Percentiles rank a stretch among this genome's conserved stretches.
phyloP scores from a whole-genome alignment of 2,888 invertebrate species.

The Melinopterus prodromus region DNA sequence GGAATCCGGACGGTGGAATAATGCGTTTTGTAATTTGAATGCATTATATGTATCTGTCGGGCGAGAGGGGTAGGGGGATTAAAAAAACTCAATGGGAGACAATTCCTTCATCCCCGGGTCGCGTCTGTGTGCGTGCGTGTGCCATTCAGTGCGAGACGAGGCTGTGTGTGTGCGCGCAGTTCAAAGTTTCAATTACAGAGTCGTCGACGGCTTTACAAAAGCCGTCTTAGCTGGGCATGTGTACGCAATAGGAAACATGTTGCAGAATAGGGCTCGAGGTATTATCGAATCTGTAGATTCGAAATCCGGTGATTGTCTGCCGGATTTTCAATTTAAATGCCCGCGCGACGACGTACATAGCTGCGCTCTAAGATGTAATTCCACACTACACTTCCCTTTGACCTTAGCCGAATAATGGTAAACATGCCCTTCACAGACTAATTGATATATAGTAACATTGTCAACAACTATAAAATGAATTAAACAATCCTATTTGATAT shows the following conservation, averaged over 20 bases:
- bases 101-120: background rate
- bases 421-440: background rate
- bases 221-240: background rate
- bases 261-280: constrained; percentile 55
- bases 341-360: background rate
- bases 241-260: constrained; percentile 47
- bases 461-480: too few relatives aligned
- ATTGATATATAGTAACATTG: background rate
- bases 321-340: constrained; percentile 44
- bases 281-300: constrained; percentile 57
- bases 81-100: background rate
- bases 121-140: background rate
- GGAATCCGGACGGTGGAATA: constrained; percentile 18
- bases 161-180: background rate
- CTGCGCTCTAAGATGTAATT: background rate
- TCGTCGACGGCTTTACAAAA: background rate
- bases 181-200: constrained; percentile 4
- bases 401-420: background rate
- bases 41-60: constrained; percentile 19
- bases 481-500: too few relatives aligned
- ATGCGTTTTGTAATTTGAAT: constrained; percentile 27
- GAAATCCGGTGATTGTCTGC: constrained; percentile 59
- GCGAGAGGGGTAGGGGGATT: constrained; percentile 12
- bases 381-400: background rate
- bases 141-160: background rate